Evolutionary conservation across 2,888 invertebrate species (phyloP).

Genomic region (Hirudinaria manillensis): DNA sequence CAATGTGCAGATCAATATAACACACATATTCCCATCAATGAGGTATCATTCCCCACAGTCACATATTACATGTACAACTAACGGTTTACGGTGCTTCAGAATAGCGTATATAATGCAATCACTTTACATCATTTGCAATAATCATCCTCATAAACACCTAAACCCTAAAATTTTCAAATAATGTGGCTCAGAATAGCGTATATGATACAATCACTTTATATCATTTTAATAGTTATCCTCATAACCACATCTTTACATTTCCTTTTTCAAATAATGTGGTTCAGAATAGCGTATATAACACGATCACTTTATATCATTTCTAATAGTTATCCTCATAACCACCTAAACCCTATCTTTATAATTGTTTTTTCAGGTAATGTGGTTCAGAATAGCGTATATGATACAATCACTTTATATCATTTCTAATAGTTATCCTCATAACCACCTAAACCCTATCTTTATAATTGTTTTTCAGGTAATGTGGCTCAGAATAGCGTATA

Average conservation of each 20-base stretch:
- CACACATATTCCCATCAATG: too few species aligned
- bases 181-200: slow-evolving; percentile 14
- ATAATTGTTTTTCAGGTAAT: neutral
- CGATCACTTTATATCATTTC: neutral
- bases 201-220: neutral
- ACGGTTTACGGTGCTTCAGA: neutral
- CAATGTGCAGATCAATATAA: too few species aligned
- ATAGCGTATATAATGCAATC: neutral
- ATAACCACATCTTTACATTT: neutral
- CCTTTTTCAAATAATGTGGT: too few species aligned
- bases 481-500: slow-evolving; percentile 17
- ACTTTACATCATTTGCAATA: neutral
- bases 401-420: neutral
- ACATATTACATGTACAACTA: too few species aligned
- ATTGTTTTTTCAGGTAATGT: neutral
- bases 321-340: neutral
- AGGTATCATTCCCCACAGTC: too few species aligned
- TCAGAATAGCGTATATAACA: neutral
- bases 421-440: neutral
- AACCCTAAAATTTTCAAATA: neutral
- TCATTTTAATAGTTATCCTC: neutral
- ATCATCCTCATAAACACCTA: neutral
- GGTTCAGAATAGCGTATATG: neutral
- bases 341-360: neutral
- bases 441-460: neutral